A percentile compares a stretch with the other conserved stretches of the same genome.
Evolutionary conservation across 2,797 vertebrate genomes (phyloP).

Genomic region (Orestias chungarensis): DNA sequence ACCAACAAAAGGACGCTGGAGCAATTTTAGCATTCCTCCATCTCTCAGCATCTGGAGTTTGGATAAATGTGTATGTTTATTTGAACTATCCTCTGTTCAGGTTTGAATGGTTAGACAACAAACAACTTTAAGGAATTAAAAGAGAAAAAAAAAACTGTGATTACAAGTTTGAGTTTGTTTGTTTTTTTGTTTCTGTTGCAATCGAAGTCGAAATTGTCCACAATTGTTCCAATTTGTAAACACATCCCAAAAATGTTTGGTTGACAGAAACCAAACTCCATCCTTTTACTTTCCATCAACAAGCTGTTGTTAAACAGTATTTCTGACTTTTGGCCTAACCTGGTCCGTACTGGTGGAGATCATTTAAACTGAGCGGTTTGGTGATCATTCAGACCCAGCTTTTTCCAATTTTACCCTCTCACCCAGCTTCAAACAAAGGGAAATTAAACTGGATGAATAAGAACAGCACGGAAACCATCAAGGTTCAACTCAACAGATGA

Average conservation of each 20-base stretch:
- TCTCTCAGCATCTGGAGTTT: constrained; percentile 9
- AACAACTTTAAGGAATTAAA: background rate
- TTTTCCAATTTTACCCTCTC: no score
- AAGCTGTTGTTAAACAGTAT: background rate
- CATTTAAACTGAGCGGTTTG: background rate
- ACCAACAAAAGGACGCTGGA: constrained; percentile 12
- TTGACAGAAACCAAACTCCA: background rate
- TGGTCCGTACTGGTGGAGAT: background rate
- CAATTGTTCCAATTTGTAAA: background rate
- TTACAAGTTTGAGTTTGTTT: background rate
- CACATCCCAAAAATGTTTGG: background rate
- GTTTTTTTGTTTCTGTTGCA: background rate
- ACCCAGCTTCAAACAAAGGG: no score
- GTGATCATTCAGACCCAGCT: background rate
- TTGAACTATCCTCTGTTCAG: background rate
- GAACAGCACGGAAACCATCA: no score
- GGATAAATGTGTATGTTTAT: background rate
- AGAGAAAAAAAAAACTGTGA: background rate
- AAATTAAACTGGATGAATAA: no score
- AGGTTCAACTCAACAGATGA: no score
- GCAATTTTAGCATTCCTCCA: constrained; percentile 26
- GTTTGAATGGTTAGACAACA: background rate
- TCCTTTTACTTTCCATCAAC: background rate
- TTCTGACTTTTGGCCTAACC: background rate
- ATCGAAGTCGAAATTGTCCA: background rate